Evolutionary conservation across 2,888 invertebrate species (phyloP), one percentile per base, ranked within the genome.

Genomic region (Danaus chrysippus): DNA sequence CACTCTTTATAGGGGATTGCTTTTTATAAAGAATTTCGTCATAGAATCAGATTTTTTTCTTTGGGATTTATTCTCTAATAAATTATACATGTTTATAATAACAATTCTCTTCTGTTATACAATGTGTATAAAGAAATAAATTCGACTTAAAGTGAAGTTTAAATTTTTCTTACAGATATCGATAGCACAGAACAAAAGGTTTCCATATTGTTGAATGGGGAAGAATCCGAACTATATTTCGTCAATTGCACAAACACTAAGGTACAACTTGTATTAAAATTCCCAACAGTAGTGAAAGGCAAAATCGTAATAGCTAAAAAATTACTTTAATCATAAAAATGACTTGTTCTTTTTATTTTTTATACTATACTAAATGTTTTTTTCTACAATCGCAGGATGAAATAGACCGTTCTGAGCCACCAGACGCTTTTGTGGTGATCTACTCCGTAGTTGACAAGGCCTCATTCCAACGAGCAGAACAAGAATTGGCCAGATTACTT

Each of bases 401-500:
- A 82, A 92, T 96, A 70, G 95, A 96, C 77, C 92, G 93, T 52
- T 80, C 89, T 1, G 92, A 93, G 71, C 94, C 95, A 1, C 95
- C 95, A 0, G 96, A 97, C 82, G 97, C 97, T 10, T 97, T 96
- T 84, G 93, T 98, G 49, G 93, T 98, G 58, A 94, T 98, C 76
- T 98, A 96, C 90, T 97, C 97, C 8, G 97, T 97, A 73, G 96
- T 97, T 70, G 97, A 97, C 91, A 96, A 96, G 83, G 94, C 96
- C 42, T 96, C 96, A 72, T 97, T 96, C 86, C 95, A 95, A 81
- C 93, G 94, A 73, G 96, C 96, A 8, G 96, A 96, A 79, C 94
- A 94, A 72, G 95, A 96, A 72, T 80, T 98, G 63, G 93, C 94
- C 55, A 92, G 94, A 73, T 91, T 98, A 42, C 93, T 96, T 77